A percentile compares a stretch with the other conserved stretches of the same genome.
Evolutionary conservation across 2,113 vertebrate species (phyloP).

Genomic region (Salvelinus fontinalis): DNA sequence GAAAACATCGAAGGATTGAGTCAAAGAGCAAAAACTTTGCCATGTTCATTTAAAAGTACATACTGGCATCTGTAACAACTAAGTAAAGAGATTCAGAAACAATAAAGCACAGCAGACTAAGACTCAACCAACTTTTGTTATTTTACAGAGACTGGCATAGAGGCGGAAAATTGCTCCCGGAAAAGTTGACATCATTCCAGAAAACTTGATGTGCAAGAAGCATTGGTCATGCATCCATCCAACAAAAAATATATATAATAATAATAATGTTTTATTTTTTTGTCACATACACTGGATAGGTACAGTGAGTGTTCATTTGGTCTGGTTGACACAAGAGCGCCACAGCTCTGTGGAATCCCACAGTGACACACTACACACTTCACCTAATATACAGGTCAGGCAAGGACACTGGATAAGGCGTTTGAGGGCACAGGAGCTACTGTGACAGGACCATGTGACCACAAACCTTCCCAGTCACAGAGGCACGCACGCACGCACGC

Average conservation of each 20-base stretch:
- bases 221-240: not conserved
- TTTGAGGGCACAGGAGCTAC: not conserved
- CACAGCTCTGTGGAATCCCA: constrained; percentile 31
- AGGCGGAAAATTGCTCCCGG: no score
- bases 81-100: not conserved
- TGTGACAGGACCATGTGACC: not conserved
- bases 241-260: not conserved
- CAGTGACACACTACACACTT: constrained; percentile 34
- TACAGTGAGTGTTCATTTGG: not conserved
- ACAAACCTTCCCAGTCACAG: not conserved
- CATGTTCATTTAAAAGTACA: not conserved
- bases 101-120: not conserved
- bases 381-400: not conserved
- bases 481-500: constrained; percentile 41
- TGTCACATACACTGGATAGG: no score
- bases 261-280: no score
- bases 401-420: not conserved
- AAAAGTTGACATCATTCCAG: no score
- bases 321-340: constrained; percentile 15
- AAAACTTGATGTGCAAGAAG: no score
- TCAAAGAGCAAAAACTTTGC: not conserved
- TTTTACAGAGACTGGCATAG: not conserved
- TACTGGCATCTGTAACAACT: not conserved
- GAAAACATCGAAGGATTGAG: not conserved
- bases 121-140: not conserved